phyloP scores from a whole-genome alignment of 2,113 vertebrate genomes.

The Sphaerodactylus townsendi region DNA sequence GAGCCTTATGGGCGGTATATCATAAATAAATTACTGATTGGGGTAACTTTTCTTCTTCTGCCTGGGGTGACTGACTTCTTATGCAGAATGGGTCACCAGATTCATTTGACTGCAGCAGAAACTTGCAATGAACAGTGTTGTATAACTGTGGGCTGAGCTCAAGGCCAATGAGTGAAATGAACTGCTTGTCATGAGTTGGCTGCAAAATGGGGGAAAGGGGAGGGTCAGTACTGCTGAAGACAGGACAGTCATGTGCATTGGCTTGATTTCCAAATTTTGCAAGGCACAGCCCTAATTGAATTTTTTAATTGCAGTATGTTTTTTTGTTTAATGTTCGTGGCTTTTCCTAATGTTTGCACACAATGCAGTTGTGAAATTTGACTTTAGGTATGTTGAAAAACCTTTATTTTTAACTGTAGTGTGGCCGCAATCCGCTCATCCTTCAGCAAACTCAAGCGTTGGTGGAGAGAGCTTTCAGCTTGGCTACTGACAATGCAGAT shows the following conservation, averaged over 20 bases:
- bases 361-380: neutral
- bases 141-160: neutral
- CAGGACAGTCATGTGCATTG: neutral
- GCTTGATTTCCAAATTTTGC: neutral
- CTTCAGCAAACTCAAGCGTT: slow-evolving; percentile 86
- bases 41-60: neutral
- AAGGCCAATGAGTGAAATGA: neutral
- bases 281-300: too few relatives aligned
- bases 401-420: slow-evolving; percentile 73
- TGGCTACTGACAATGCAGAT: slow-evolving; percentile 80
- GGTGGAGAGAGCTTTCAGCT: slow-evolving; percentile 84
- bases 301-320: too few relatives aligned
- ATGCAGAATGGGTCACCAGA: neutral
- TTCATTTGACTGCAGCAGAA: too few relatives aligned
- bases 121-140: neutral
- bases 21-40: neutral
- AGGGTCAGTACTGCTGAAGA: too few relatives aligned
- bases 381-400: neutral
- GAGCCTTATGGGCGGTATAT: too few relatives aligned
- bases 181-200: neutral
- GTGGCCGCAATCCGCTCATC: slow-evolving; percentile 87
- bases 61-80: neutral
- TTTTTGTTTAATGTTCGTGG: neutral
- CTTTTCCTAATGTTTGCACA: neutral
- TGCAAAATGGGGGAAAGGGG: neutral